phyloP scores from a whole-genome alignment of 2,113 vertebrate species.

The Petroica traversi region DNA sequence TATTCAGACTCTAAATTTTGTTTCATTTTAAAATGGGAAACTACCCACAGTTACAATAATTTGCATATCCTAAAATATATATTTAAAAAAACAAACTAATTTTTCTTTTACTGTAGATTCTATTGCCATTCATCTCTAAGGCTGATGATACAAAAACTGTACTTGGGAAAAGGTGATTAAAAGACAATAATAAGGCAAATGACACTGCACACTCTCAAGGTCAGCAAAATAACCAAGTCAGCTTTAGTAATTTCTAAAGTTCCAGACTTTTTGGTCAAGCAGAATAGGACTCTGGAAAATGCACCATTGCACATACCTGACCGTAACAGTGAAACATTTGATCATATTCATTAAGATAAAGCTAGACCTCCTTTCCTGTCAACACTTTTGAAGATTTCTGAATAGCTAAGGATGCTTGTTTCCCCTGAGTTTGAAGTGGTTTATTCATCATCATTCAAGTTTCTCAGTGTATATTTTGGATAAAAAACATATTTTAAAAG shows the following conservation, averaged over 20 bases:
- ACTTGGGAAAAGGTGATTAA: background rate
- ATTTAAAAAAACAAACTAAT: background rate
- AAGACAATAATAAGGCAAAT: background rate
- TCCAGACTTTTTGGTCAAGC: background rate
- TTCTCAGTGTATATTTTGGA: slow-evolving; percentile 7
- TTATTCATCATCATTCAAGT: background rate
- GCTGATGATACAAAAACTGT: background rate
- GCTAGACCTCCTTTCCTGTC: background rate
- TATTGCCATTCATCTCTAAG: background rate
- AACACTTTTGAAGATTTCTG: background rate
- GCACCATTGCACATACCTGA: background rate
- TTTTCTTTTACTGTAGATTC: background rate
- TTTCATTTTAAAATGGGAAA: background rate
- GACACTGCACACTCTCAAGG: background rate
- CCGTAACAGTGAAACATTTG: background rate
- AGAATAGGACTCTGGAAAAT: background rate
- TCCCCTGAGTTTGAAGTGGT: background rate
- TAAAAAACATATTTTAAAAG: slow-evolving; percentile 20
- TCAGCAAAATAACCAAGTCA: background rate
- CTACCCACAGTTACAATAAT: background rate
- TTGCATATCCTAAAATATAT: background rate
- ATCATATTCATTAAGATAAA: background rate
- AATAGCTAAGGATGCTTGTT: background rate
- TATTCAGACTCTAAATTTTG: background rate
- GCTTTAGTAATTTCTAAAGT: background rate